These are phyloP conservation scores for Chamaetylas fuelleborni DNA, from an alignment of 2,113 vertebrate species.

Conservation along the genomic window DNA sequence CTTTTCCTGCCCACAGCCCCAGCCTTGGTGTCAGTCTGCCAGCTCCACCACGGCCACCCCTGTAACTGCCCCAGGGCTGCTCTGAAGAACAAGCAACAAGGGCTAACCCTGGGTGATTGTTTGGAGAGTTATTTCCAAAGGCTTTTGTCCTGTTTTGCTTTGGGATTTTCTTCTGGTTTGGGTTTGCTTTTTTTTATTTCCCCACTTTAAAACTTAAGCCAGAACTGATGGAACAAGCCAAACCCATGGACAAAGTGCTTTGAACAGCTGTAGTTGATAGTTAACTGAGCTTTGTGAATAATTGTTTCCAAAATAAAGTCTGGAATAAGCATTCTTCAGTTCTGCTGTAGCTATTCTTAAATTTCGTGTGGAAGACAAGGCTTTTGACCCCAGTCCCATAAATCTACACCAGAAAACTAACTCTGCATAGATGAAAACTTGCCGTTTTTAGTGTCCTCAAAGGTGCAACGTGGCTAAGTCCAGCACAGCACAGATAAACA, in stretches of 20 bases:
- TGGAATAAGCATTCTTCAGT: neutral
- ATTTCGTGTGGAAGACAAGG: neutral
- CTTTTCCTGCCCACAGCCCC: too few species aligned
- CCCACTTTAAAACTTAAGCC: neutral
- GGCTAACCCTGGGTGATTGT: neutral
- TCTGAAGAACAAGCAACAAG: neutral
- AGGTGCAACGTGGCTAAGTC: neutral
- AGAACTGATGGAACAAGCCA: neutral
- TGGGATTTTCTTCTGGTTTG: neutral
- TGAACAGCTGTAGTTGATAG: neutral
- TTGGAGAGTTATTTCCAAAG: neutral
- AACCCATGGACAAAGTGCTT: neutral
- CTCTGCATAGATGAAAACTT: neutral
- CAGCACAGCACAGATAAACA: neutral
- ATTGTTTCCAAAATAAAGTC: neutral
- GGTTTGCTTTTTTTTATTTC: neutral
- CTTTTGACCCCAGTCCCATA: neutral
- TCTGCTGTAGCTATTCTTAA: neutral
- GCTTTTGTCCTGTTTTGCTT: neutral
- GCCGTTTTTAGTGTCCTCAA: neutral
- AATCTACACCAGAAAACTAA: neutral
- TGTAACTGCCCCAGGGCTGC: neutral
- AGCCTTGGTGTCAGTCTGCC: rapidly evolving
- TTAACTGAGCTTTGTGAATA: neutral
- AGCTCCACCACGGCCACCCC: neutral